Conservation (phyloP, 2,113 vertebrate genomes). For the Cariama cristata region DNA sequence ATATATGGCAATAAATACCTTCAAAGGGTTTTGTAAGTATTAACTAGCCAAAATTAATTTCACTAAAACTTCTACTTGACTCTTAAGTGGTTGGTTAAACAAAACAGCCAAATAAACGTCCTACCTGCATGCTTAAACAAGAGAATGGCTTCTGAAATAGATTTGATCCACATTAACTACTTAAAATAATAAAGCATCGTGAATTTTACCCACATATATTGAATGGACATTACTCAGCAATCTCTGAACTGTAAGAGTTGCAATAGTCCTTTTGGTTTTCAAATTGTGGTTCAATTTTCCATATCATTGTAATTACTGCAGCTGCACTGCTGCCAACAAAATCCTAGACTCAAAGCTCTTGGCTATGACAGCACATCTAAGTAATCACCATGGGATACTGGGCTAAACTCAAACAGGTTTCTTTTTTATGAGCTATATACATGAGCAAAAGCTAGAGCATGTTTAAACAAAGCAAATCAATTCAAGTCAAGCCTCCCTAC, state of each 20-base stretch:
- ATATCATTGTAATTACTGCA: slow-evolving; percentile 53
- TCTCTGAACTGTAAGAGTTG: neutral
- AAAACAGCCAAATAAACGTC: neutral
- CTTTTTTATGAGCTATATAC: slow-evolving; percentile 58
- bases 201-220: neutral
- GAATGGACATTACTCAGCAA: slow-evolving; percentile 35
- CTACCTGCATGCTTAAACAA: neutral
- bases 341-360: slow-evolving; percentile 45
- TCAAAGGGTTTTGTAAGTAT: slow-evolving; percentile 30
- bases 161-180: slow-evolving; percentile 1
- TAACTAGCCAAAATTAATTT: slow-evolving; percentile 48
- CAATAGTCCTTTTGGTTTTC: slow-evolving; percentile 28
- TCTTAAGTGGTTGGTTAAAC: slow-evolving; percentile 27
- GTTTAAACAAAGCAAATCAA: slow-evolving; percentile 70
- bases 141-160: slow-evolving; percentile 4
- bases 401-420: slow-evolving; percentile 60
- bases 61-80: slow-evolving; percentile 24
- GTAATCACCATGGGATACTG: slow-evolving; percentile 47
- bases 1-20: slow-evolving; percentile 49
- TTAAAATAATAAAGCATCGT: neutral
- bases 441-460: slow-evolving; percentile 58
- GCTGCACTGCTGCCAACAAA: slow-evolving; percentile 27
- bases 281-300: slow-evolving; percentile 43
- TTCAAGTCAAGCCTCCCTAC: slow-evolving; percentile 36
- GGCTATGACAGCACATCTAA: slow-evolving; percentile 44